Evolutionary conservation across 2,888 invertebrate species (phyloP).

Genomic region (Zaprionus lineosus): DNA sequence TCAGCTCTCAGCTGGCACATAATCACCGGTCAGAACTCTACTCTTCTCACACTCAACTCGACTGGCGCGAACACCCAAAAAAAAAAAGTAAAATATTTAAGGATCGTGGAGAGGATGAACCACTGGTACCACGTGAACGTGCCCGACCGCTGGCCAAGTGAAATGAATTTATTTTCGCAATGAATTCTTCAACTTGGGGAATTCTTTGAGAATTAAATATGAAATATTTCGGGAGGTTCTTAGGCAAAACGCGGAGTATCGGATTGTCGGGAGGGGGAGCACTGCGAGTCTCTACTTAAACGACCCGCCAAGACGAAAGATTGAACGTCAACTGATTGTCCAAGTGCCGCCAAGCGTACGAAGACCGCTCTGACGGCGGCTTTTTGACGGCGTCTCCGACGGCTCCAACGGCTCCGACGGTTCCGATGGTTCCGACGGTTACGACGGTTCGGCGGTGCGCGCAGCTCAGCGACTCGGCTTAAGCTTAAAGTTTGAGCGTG

Average conservation of each 20-base stretch:
- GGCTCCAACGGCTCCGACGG: conserved; percentile 7
- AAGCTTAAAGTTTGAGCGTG: not conserved
- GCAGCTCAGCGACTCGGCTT: conserved; percentile 19
- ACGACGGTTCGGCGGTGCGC: conserved; percentile 24
- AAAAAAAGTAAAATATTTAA: conserved; percentile 7
- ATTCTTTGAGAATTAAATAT: not conserved
- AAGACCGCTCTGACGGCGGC: conserved; percentile 64
- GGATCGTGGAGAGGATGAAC: no score
- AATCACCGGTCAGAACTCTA: conserved; percentile 10
- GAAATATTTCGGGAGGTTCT: not conserved
- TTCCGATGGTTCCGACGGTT: not conserved
- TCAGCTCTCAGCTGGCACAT: conserved; percentile 29
- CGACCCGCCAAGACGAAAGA: conserved; percentile 80
- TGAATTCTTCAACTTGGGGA: no score
- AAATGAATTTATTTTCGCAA: no score
- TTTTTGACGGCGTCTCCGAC: no score
- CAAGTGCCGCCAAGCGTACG: conserved; percentile 66
- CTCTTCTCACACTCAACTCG: no score
- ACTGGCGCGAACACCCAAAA: conserved; percentile 13
- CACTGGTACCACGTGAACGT: no score
- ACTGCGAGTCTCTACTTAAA: conserved; percentile 54
- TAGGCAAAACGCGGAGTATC: conserved; percentile 1
- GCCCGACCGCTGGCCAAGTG: no score
- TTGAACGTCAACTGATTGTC: conserved; percentile 79
- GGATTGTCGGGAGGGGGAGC: conserved; percentile 5